Evolutionary conservation across 1,140 invertebrate genomes (phyloP).

Genomic region (Glossosoma conforme): DNA sequence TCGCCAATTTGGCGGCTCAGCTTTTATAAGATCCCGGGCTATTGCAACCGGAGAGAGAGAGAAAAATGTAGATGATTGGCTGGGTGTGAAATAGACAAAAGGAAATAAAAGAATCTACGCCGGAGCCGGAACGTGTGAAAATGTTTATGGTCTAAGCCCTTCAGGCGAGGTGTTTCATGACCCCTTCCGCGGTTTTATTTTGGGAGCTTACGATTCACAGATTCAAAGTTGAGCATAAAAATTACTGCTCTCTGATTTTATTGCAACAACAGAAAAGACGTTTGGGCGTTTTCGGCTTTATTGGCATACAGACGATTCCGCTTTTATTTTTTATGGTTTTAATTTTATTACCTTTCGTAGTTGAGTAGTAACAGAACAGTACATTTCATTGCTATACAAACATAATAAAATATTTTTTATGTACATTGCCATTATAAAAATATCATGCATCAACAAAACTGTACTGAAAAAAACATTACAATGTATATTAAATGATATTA

Average conservation of each 20-base stretch:
- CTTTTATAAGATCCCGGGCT: background rate
- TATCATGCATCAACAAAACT: too few relatives aligned
- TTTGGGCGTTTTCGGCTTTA: too few relatives aligned
- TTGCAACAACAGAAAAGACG: too few relatives aligned
- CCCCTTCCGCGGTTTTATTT: constrained; percentile 8
- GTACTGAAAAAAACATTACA: too few relatives aligned
- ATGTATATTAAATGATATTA: too few relatives aligned
- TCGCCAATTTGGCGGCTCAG: background rate
- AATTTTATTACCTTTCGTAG: too few relatives aligned
- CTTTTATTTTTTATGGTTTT: too few relatives aligned
- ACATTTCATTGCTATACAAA: too few relatives aligned
- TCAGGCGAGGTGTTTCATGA: constrained; percentile 19
- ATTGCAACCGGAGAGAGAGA: constrained; percentile 2
- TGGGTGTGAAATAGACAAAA: constrained; percentile 22
- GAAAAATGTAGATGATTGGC: constrained; percentile 2
- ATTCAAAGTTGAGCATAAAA: constrained; percentile 25
- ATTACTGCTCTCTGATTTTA: constrained; percentile 28
- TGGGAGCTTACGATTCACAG: constrained; percentile 18
- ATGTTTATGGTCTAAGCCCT: constrained; percentile 25
- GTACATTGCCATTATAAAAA: too few relatives aligned
- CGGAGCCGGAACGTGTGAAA: constrained; percentile 22
- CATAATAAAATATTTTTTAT: too few relatives aligned
- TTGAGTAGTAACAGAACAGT: too few relatives aligned
- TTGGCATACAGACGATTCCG: too few relatives aligned
- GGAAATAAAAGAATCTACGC: constrained; percentile 15